Conservation (phyloP, 2,888 invertebrate species). For the Hemicrepidius hirtus region DNA sequence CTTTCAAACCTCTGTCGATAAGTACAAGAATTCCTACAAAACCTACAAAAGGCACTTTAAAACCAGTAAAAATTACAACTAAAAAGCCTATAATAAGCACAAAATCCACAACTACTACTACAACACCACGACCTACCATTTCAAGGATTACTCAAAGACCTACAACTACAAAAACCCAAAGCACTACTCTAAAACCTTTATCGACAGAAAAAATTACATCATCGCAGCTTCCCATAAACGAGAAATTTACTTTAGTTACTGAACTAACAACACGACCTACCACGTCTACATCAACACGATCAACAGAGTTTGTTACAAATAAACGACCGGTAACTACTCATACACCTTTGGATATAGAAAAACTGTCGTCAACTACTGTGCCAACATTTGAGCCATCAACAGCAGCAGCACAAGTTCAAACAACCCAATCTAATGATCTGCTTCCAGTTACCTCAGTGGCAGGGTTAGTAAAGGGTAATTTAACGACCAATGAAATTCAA, state of each 20-base stretch:
- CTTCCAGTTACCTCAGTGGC: constrained; percentile 55
- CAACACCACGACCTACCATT: constrained; percentile 39
- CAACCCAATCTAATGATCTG: constrained; percentile 60
- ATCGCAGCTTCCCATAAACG: constrained; percentile 12
- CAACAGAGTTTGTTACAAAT: neutral
- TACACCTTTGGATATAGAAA: neutral
- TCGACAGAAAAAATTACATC: constrained; percentile 46
- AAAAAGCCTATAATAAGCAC: constrained; percentile 69
- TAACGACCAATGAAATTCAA: constrained; percentile 66
- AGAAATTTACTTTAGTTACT: constrained; percentile 22
- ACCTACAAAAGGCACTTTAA: constrained; percentile 62
- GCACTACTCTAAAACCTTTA: constrained; percentile 50
- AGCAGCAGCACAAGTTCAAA: constrained; percentile 45
- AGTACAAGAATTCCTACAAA: constrained; percentile 67
- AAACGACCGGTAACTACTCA: constrained; percentile 2
- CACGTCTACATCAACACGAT: neutral
- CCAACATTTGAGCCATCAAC: constrained; percentile 38
- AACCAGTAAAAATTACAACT: constrained; percentile 45
- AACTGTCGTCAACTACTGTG: neutral
- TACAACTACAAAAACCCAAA: neutral
- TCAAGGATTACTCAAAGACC: constrained; percentile 32
- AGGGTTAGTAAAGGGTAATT: constrained; percentile 62
- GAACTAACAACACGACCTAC: neutral
- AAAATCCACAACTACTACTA: constrained; percentile 56
- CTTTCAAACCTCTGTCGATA: constrained; percentile 51